Evolutionary conservation across 2,797 vertebrate species (phyloP), one percentile per base, ranked within the genome.

Genomic region (Glossophaga mutica): DNA sequence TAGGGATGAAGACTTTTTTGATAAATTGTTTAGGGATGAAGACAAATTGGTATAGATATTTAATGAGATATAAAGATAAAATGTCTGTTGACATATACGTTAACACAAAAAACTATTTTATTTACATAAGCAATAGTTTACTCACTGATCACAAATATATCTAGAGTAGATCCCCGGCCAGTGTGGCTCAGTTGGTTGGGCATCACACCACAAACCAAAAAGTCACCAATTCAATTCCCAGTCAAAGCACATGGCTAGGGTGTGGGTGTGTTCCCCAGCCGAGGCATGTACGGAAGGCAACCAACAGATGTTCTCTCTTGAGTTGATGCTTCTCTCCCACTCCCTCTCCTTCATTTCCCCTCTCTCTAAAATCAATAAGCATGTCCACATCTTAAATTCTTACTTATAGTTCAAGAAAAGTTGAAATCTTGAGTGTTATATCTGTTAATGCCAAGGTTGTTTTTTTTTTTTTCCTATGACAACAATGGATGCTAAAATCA

Each of bases 1-100:
- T 42, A 12, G 24, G 48, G 92, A 62, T 50, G 8, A 55, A 78
- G 32, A 94, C 87, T 90, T 92, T 73, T 73, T 92, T 87, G 29
- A 19, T 55, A 94, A 29, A 87, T 22, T 78, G 24, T 21, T 32
- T 42, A 12, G 24, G 48, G 92, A 62, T 50, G 8, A 55, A 78
- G 32, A 94, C 87, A 92, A 93, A 95, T 78, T 46, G 14, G 46
- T 92, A 70, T 39, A 91, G 15, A 68, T 16, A 83, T 90, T 91
- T 93, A 68, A 10, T 55, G 34, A 81, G 39, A 65, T 85, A 81
- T 62, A 93, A 87, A 90, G 50, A 65, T 52, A 81, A 92, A 91
- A 44, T 70, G 6, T 55, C 29, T 85, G 6, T 91, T 32, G 46
- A 26, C n/a, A 62, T 62, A 14, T 48, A 87, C 70, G 14, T 83